Evolutionary conservation across 2,113 vertebrate species (phyloP), one percentile per base, ranked within the genome.

Genomic region (Geococcyx californianus): DNA sequence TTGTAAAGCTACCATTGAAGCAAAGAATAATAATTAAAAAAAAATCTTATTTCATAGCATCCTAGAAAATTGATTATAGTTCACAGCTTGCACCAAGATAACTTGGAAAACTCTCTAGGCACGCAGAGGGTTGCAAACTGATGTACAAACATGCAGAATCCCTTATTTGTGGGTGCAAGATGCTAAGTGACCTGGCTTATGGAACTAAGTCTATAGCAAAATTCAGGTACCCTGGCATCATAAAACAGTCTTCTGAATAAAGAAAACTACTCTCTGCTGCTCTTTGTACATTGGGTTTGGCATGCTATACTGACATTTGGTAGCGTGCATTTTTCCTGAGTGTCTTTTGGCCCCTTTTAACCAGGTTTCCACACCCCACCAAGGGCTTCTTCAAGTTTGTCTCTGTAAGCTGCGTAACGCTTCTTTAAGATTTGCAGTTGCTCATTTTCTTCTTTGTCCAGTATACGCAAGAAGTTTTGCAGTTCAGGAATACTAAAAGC

Each of bases 401-500:
- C 98, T 64, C 97, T 97, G 95, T 99, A 99, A 72, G 90, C 94
- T 25, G 97, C 75, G 0, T 99, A 99, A 93, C 99, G 99, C 23
- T 87, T 97, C 79, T 96, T 97, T 85, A 99, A 91, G 36, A 90
- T 97, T 62, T 98, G 98, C 87, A 97, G 87, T 95, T 99, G 99
- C 93, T 99, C 99, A 0, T 98, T 97, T 82, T 99, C 99, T 83
- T 99, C 99, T 94, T 99, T 99, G 81, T 99, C 98, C 91, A 99
- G 97, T 97, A 99, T 99, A 10, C 98, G 98, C 94, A 99, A 93
- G 97, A 99, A 99, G 97, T 99, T 99, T 15, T 98, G 97, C 63
- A 99, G 98, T 95, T 99, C 99, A 2, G 99, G 99, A 92, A 99
- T 98, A 83, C 98, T 99, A 90, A 99, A 99, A 38, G 99, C 99